These are phyloP conservation scores for Hippocampus kuda DNA, from an alignment of 2,797 vertebrate species.

Conservation along the genomic window DNA sequence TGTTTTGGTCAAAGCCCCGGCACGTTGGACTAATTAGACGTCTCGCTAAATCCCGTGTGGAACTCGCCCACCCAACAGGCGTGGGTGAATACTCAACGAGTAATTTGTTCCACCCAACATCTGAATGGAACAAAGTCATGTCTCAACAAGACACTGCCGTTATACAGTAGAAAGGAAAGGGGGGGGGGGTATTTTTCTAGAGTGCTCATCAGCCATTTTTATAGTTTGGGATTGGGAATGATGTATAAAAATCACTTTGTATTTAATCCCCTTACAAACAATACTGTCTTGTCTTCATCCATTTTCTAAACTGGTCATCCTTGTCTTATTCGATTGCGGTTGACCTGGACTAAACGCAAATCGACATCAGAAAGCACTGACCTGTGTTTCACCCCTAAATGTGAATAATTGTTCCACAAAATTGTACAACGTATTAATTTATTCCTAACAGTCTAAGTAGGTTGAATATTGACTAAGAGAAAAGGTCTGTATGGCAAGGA, in stretches of 20 bases:
- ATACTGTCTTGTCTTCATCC: neutral
- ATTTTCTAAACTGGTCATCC: neutral
- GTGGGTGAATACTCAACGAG: slow-evolving; percentile 20
- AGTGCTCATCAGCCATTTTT: neutral
- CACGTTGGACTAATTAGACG: neutral
- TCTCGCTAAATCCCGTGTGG: neutral
- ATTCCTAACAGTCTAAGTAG: too few relatives aligned
- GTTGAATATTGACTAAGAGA: too few relatives aligned
- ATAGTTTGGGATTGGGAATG: neutral
- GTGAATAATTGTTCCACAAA: too few relatives aligned
- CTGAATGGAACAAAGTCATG: slow-evolving; percentile 23
- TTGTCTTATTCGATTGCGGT: too few relatives aligned
- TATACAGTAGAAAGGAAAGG: neutral
- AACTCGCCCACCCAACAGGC: neutral
- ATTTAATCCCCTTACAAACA: neutral
- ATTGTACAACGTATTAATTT: too few relatives aligned
- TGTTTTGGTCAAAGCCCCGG: neutral
- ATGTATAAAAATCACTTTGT: neutral
- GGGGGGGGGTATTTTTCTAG: neutral
- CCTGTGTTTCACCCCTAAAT: too few relatives aligned
- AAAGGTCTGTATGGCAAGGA: neutral
- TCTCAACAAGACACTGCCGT: slow-evolving; percentile 29
- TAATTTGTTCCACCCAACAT: slow-evolving; percentile 36
- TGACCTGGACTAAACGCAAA: too few relatives aligned
- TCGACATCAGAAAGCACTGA: too few relatives aligned